Base-by-base conservation (phyloP, 2,113 vertebrate species). In the Cavia aperea region DNA sequence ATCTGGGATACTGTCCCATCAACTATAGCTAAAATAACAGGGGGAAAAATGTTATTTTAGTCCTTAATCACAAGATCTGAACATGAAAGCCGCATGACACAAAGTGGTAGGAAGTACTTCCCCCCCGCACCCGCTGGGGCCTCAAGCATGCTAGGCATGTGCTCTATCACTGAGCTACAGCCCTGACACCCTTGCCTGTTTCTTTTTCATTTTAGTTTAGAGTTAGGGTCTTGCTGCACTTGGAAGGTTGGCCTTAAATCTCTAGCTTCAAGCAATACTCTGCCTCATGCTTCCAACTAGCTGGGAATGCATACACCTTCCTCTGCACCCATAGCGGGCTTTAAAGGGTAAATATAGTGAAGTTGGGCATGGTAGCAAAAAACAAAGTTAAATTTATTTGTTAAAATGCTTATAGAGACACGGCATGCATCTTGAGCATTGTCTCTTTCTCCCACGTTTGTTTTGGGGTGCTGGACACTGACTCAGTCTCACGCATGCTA, bases 281-380 rank as follows among this genome's bases (percentile, higher is more conserved):
- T 70, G 33, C 12, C 65, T 68, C 65, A 84, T 3, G 3, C 46
- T n/a, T 13, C 19, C 49, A 8, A 39, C 33, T 9, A 16, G 21
- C 65, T 70, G 33, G 13, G 23, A 70, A 14, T 3, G 26, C 7
- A 70, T 7, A 7, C 31, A 19, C 46, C 33, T 16, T 46, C 63
- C 31, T 54, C 49, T 36, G 54, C 4, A n/a, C 83, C 65, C 33
- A 54, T 23, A 77, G 7, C 12, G 11, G 15, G 11, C 23, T 63
- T 93, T 90, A 83, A 62, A 92, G 75, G 63, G 93, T 95, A 62
- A 84, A 92, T 31, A 84, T 4, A 68, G 31, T 68, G 33, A 54
- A 54, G 49, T 4, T 11, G 46, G 33, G 19, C 33, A 8, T 21
- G 7, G 65, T 10, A 54, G 18, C 46, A n/a, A n/a, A 79, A 51